Conservation (phyloP, 2,888 invertebrate genomes). For the Caenorhabditis sulstoni region DNA sequence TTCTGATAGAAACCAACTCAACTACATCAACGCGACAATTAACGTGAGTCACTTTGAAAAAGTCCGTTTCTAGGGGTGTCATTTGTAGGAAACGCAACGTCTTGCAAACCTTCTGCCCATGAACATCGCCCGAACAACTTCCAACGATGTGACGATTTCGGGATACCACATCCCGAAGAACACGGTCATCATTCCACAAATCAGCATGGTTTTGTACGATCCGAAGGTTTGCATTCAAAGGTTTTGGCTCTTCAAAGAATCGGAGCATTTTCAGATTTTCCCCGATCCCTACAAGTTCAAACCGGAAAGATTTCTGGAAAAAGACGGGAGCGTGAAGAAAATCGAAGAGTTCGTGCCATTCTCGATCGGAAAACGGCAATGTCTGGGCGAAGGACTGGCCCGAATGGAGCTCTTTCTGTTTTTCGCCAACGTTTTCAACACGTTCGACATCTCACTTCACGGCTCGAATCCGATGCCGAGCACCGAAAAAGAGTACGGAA, state of each 20-base stretch:
- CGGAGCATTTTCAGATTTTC: constrained; percentile 40
- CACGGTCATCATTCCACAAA: constrained; percentile 49
- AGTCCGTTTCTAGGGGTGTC: background rate
- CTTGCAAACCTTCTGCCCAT: constrained; percentile 57
- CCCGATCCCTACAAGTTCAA: constrained; percentile 56
- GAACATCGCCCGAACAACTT: constrained; percentile 36
- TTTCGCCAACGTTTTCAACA: constrained; percentile 56
- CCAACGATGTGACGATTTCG: constrained; percentile 18
- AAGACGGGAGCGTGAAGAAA: constrained; percentile 44
- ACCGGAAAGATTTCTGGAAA: constrained; percentile 45
- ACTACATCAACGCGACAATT: constrained; percentile 52
- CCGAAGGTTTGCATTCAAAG: background rate
- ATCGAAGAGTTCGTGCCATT: constrained; percentile 56
- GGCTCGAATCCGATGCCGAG: background rate
- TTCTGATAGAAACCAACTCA: constrained; percentile 28
- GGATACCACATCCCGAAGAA: constrained; percentile 32
- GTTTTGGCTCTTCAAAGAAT: no score
- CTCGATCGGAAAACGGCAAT: constrained; percentile 58
- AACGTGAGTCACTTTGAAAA: constrained; percentile 35
- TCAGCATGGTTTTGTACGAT: constrained; percentile 48
- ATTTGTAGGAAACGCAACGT: constrained; percentile 59
- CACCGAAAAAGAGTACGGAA: constrained; percentile 14
- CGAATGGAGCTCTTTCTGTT: constrained; percentile 61
- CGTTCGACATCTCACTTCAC: constrained; percentile 25
- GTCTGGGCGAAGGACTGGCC: constrained; percentile 60